A percentile compares a stretch with the other conserved stretches of the same genome.
These are phyloP conservation scores for Helogale parvula DNA, from an alignment of 2,113 vertebrate genomes.

Conservation along the genomic window DNA sequence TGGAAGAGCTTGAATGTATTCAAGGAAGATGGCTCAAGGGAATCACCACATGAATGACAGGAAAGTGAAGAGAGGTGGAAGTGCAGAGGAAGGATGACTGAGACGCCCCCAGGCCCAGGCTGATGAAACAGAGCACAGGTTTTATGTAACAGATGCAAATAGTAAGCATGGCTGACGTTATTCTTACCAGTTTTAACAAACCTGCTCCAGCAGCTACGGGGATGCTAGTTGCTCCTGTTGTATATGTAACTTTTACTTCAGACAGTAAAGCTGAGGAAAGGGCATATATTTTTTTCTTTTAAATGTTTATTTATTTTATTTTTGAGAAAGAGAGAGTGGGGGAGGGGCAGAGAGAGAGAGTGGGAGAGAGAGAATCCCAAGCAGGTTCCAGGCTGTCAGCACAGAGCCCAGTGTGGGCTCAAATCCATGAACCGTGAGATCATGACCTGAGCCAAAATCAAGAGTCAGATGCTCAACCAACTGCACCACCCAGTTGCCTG, in stretches of 20 bases:
- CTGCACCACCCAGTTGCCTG: no score
- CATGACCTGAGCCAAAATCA: no score
- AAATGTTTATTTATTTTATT: no score
- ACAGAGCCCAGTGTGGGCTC: no score
- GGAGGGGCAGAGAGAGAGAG: no score
- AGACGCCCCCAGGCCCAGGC: neutral
- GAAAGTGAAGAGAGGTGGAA: neutral
- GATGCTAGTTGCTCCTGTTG: neutral
- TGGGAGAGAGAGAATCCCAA: no score
- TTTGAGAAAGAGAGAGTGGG: no score
- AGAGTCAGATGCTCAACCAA: no score
- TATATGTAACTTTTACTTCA: neutral
- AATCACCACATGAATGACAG: no score
- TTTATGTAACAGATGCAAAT: neutral
- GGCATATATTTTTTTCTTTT: neutral
- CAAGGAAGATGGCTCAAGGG: neutral
- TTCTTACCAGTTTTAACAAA: neutral
- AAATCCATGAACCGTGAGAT: no score
- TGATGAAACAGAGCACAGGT: neutral
- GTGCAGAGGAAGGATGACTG: neutral
- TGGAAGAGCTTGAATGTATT: neutral
- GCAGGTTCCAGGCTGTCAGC: no score
- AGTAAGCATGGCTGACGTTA: neutral
- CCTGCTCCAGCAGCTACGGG: neutral
- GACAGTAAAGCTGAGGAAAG: neutral